These are phyloP conservation scores for Rhea americana DNA, from an alignment of 2,113 vertebrate species.

Conservation along the genomic window DNA sequence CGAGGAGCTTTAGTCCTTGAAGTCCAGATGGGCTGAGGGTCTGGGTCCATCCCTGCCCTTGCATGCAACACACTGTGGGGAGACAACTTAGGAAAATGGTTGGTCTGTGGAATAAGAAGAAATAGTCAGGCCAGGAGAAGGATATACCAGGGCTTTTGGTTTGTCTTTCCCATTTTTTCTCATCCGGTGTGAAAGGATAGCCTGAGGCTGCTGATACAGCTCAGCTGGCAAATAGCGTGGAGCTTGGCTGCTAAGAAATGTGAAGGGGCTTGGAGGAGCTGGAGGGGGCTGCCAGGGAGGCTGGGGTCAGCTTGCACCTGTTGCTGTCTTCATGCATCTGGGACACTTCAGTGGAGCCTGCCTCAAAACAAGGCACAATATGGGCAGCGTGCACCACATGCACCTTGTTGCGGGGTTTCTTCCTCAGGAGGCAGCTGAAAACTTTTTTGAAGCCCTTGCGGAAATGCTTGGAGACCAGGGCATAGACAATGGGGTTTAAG, in stretches of 20 bases:
- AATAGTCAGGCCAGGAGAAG: not conserved
- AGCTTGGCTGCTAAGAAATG: not conserved
- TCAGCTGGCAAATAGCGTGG: not conserved
- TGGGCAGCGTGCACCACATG: slow-evolving; percentile 80
- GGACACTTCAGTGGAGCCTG: slow-evolving; percentile 80
- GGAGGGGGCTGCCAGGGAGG: slow-evolving; percentile 61
- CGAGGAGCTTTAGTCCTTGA: not conserved
- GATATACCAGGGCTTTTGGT: not conserved
- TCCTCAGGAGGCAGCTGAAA: slow-evolving; percentile 86
- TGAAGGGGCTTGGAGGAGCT: slow-evolving; percentile 58
- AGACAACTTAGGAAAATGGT: not conserved
- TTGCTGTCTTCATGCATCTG: slow-evolving; percentile 80
- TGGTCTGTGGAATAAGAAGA: not conserved
- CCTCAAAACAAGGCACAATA: slow-evolving; percentile 80
- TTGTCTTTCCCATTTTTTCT: not conserved
- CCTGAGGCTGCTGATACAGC: not conserved
- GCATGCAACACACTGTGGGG: not conserved
- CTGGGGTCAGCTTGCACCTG: slow-evolving; percentile 73
- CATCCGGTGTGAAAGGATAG: not conserved
- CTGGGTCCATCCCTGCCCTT: not conserved
- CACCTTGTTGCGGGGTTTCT: slow-evolving; percentile 83
- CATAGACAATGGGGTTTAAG: slow-evolving; percentile 89
- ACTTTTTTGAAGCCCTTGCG: slow-evolving; percentile 90
- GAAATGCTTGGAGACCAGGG: slow-evolving; percentile 88
- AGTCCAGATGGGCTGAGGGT: not conserved